Evolutionary conservation across 2,797 vertebrate genomes (phyloP).

Genomic region (Oryzias dopingdopingensis): DNA sequence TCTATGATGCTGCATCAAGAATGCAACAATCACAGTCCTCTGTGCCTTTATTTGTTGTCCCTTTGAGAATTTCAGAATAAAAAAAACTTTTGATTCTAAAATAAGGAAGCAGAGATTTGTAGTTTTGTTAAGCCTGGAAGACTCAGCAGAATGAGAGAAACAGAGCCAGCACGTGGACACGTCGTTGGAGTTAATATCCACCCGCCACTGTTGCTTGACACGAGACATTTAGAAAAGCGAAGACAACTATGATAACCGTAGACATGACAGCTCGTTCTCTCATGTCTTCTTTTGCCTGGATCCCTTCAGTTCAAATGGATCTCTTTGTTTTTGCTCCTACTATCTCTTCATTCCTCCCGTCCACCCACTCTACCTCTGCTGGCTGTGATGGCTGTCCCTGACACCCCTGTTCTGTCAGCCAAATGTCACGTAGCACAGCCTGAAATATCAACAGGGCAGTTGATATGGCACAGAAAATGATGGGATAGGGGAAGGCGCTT

Average conservation of each 20-base stretch:
- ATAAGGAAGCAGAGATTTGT: slow-evolving; percentile 21
- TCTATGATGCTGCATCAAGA: slow-evolving; percentile 19
- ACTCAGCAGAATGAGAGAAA: slow-evolving; percentile 36
- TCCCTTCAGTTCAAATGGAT: slow-evolving; percentile 38
- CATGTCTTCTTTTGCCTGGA: slow-evolving; percentile 37
- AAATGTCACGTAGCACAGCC: slow-evolving; percentile 80
- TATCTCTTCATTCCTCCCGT: slow-evolving; percentile 38
- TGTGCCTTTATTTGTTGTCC: slow-evolving; percentile 11
- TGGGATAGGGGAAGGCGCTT: slow-evolving; percentile 31
- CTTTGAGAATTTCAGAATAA: slow-evolving; percentile 2
- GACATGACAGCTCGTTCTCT: slow-evolving; percentile 65
- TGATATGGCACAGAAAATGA: slow-evolving; percentile 64
- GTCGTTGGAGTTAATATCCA: slow-evolving; percentile 72
- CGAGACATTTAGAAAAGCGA: slow-evolving; percentile 69
- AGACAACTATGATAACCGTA: slow-evolving; percentile 72
- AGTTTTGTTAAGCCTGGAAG: slow-evolving; percentile 24
- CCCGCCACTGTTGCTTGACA: slow-evolving; percentile 57
- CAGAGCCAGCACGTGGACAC: slow-evolving; percentile 49
- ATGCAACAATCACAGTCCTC: slow-evolving; percentile 17
- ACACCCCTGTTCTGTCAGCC: slow-evolving; percentile 78
- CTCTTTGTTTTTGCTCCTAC: slow-evolving; percentile 24
- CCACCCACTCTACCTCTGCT: slow-evolving; percentile 51
- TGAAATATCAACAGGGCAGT: slow-evolving; percentile 79
- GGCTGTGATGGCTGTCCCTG: slow-evolving; percentile 66
- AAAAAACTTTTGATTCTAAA: slow-evolving; percentile 22